A percentile compares a stretch with the other conserved stretches of the same genome.
phyloP scores from a whole-genome alignment of 2,797 vertebrate species.

The Arnoldichthys spilopterus region DNA sequence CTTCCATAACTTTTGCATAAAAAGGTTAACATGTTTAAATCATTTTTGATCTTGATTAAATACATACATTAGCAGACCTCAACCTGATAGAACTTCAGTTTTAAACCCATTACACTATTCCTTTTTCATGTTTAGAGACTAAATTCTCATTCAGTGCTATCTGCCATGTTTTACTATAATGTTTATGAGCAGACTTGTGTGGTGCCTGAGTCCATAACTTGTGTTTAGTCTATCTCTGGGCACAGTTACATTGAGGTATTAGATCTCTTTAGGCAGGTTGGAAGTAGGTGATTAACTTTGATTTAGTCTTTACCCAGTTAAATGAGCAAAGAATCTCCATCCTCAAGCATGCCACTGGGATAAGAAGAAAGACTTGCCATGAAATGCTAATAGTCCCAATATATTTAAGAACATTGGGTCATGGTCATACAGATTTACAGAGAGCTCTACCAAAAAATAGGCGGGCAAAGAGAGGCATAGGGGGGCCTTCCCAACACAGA shows the following conservation, averaged over 20 bases:
- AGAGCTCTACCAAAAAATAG: not conserved
- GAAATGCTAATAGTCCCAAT: not conserved
- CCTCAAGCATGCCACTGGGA: not conserved
- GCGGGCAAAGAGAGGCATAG: too few relatives aligned
- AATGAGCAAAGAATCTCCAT: not conserved
- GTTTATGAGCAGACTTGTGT: not conserved
- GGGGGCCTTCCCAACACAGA: too few relatives aligned
- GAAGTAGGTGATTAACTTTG: conserved; percentile 9
- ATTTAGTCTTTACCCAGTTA: conserved; percentile 4
- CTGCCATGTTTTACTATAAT: conserved; percentile 7
- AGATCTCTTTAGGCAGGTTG: not conserved
- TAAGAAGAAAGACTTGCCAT: not conserved
- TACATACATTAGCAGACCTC: too few relatives aligned
- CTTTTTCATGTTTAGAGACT: too few relatives aligned
- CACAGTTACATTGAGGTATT: conserved; percentile 3
- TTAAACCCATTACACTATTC: too few relatives aligned
- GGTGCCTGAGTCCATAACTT: not conserved
- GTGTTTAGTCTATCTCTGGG: not conserved
- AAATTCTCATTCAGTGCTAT: too few relatives aligned
- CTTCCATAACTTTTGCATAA: too few relatives aligned
- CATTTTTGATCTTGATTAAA: too few relatives aligned
- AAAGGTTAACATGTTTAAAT: too few relatives aligned
- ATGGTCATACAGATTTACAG: not conserved
- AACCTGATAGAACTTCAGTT: too few relatives aligned
- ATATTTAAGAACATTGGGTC: not conserved